A percentile compares a stretch with the other conserved stretches of the same genome.
Conservation (phyloP, 2,113 vertebrate genomes). For the Clupea harengus region DNA sequence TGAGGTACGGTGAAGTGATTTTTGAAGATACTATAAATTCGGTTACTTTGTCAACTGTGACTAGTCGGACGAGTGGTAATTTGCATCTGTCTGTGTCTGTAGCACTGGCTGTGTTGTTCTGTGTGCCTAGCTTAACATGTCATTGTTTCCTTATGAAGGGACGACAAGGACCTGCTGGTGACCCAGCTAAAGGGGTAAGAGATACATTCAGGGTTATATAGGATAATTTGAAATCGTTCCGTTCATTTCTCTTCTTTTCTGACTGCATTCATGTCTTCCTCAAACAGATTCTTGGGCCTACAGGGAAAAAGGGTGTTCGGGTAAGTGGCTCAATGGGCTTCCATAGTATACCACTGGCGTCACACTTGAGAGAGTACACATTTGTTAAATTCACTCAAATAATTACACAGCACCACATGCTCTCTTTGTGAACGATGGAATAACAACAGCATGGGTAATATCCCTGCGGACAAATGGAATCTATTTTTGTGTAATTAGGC, state of each 20-base stretch:
- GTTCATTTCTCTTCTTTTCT: neutral
- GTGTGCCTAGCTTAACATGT: constrained; percentile 14
- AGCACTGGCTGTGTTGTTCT: neutral
- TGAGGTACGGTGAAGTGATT: constrained; percentile 59
- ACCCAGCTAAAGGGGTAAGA: constrained; percentile 82
- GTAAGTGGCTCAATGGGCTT: constrained; percentile 63
- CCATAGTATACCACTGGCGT: neutral
- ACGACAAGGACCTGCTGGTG: constrained; percentile 75
- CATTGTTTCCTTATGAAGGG: constrained; percentile 59
- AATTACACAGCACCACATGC: neutral
- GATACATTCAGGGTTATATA: neutral
- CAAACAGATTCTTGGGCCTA: constrained; percentile 80
- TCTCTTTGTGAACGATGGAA: neutral
- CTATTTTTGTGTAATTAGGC: neutral
- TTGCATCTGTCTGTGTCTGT: neutral
- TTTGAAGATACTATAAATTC: neutral
- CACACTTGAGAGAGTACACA: neutral
- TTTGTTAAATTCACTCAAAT: neutral
- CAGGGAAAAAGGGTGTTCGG: constrained; percentile 80
- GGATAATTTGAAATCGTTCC: neutral
- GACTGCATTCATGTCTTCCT: constrained; percentile 4
- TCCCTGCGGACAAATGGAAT: neutral
- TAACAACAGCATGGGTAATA: neutral
- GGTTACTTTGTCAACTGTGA: neutral
- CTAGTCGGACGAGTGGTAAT: neutral